phyloP scores from a whole-genome alignment of 2,888 invertebrate genomes.

The Sarcophaga variegata region DNA sequence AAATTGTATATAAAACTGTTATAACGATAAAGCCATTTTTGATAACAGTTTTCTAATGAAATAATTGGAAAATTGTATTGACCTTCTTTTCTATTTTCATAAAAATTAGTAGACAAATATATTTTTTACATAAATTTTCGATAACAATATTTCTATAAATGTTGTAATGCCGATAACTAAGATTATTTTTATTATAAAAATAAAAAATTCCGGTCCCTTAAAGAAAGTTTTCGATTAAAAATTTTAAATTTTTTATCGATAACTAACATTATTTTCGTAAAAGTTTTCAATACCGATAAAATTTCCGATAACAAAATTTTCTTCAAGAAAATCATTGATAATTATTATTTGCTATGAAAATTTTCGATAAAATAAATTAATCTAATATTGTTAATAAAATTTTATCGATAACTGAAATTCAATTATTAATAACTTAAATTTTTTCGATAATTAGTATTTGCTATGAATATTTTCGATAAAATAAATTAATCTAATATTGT shows the following conservation, averaged over 20 bases:
- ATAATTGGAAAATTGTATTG: too few species aligned
- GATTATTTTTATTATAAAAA: background rate
- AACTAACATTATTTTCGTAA: too few species aligned
- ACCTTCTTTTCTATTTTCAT: background rate
- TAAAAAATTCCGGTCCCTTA: background rate
- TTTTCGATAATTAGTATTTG: background rate
- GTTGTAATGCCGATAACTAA: background rate
- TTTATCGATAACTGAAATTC: too few species aligned
- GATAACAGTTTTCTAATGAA: too few species aligned
- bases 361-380: background rate
- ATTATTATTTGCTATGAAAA: background rate
- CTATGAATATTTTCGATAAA: background rate
- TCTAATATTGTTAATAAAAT: too few species aligned
- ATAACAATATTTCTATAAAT: too few species aligned
- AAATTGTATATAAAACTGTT: too few species aligned
- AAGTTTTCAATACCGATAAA: too few species aligned
- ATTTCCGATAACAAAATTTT: background rate
- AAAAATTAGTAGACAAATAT: background rate
- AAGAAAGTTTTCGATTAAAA: background rate
- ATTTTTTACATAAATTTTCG: background rate
- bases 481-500: too few species aligned
- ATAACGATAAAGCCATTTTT: too few species aligned
- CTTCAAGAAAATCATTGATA: background rate
- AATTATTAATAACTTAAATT: too few species aligned
- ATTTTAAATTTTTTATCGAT: background rate